A percentile compares a stretch with the other conserved stretches of the same genome.
Conservation (phyloP, 2,797 vertebrate genomes). For the Holocentrus rufus region DNA sequence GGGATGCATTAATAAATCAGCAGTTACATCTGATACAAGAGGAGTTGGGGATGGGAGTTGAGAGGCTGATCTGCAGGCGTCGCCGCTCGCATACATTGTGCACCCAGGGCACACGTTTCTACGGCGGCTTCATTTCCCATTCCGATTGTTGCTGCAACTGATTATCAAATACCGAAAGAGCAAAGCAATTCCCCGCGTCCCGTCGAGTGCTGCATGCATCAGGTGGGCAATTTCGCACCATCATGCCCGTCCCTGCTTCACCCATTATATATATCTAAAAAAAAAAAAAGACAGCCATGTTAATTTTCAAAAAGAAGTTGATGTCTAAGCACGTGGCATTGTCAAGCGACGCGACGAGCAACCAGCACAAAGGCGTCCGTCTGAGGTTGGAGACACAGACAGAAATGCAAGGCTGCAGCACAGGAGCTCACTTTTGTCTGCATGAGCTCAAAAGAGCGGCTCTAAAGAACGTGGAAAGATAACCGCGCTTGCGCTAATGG, state of each 20-base stretch:
- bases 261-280: too few species aligned
- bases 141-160: conserved; percentile 51
- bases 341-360: conserved; percentile 26
- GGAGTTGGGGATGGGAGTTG: conserved; percentile 42
- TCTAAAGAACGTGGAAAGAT: conserved; percentile 44
- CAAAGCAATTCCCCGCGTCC: conserved; percentile 36
- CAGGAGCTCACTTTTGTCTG: conserved; percentile 18
- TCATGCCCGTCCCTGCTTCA: conserved; percentile 34
- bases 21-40: conserved; percentile 39
- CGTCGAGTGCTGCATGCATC: conserved; percentile 35
- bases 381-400: conserved; percentile 3
- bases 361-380: conserved; percentile 3
- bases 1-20: conserved; percentile 62
- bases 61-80: conserved; percentile 27
- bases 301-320: conserved; percentile 34
- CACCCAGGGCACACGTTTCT: conserved; percentile 23
- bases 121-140: conserved; percentile 26
- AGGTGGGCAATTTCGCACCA: conserved; percentile 58
- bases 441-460: conserved; percentile 50
- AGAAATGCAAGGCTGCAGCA: not conserved
- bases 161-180: conserved; percentile 58
- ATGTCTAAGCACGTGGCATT: conserved; percentile 16
- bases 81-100: conserved; percentile 8
- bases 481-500: conserved; percentile 54
- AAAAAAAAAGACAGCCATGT: conserved; percentile 38